Evolutionary conservation across 2,888 invertebrate genomes (phyloP).

Genomic region (Lamproptera curius): DNA sequence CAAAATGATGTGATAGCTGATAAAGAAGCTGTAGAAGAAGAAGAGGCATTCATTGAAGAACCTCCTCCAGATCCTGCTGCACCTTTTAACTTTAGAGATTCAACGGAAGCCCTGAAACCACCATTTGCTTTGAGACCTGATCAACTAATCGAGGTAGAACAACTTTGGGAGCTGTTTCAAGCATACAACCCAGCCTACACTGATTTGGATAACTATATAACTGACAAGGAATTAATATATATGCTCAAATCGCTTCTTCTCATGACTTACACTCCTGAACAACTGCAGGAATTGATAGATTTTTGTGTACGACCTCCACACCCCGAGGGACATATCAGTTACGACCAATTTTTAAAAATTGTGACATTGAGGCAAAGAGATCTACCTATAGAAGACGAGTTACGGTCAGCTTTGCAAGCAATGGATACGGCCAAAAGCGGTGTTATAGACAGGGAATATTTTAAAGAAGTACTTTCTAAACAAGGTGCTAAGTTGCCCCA

Average conservation of each 20-base stretch:
- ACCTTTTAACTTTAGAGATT: slow-evolving; percentile 57
- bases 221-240: slow-evolving; percentile 60
- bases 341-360: slow-evolving; percentile 61
- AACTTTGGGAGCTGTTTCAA: slow-evolving; percentile 61
- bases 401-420: slow-evolving; percentile 52
- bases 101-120: slow-evolving; percentile 53
- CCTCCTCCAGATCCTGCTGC: slow-evolving; percentile 65
- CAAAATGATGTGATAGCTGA: slow-evolving; percentile 31
- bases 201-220: slow-evolving; percentile 56
- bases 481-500: slow-evolving; percentile 55
- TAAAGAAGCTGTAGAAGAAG: slow-evolving; percentile 44
- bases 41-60: slow-evolving; percentile 47
- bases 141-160: slow-evolving; percentile 61
- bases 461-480: slow-evolving; percentile 50
- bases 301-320: slow-evolving; percentile 59
- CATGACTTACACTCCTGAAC: slow-evolving; percentile 61
- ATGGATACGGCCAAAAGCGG: slow-evolving; percentile 52
- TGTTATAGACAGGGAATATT: slow-evolving; percentile 48
- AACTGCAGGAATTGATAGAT: slow-evolving; percentile 54
- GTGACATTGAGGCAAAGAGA: slow-evolving; percentile 59
- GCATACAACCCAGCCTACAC: slow-evolving; percentile 64
- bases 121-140: slow-evolving; percentile 58
- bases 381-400: slow-evolving; percentile 55
- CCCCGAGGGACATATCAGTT: slow-evolving; percentile 57
- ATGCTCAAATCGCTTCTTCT: slow-evolving; percentile 59